These are phyloP conservation scores for Drosophila nikananu DNA, from an alignment of 1,140 invertebrate species.

Conservation along the genomic window DNA sequence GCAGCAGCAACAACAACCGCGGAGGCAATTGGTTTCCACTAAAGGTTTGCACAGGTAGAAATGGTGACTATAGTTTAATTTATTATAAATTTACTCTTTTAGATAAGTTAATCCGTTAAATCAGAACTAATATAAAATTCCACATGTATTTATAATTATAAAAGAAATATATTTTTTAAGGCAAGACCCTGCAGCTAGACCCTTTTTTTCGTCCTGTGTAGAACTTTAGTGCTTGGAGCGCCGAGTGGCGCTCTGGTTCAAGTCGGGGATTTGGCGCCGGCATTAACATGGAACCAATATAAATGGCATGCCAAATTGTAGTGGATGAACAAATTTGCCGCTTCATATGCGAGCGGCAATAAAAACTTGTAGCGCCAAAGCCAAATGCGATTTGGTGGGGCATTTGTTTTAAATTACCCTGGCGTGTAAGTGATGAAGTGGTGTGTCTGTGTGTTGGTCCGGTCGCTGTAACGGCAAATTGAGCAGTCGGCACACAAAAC, in stretches of 20 bases:
- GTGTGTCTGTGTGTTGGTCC: slow-evolving; percentile 32
- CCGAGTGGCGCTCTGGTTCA: slow-evolving; percentile 46
- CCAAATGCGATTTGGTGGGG: slow-evolving; percentile 74
- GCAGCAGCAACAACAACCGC: slow-evolving; percentile 21
- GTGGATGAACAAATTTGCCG: slow-evolving; percentile 77
- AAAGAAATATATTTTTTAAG: not conserved
- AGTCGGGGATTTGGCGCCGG: slow-evolving; percentile 64
- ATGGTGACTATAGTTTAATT: not conserved
- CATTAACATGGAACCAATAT: slow-evolving; percentile 82
- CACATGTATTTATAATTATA: not conserved
- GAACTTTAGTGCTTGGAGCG: slow-evolving; percentile 5
- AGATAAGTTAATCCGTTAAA: not conserved
- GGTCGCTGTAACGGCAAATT: slow-evolving; percentile 62
- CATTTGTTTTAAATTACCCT: slow-evolving; percentile 82
- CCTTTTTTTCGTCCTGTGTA: slow-evolving; percentile 11
- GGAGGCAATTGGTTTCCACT: slow-evolving; percentile 11
- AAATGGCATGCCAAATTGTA: slow-evolving; percentile 83
- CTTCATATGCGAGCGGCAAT: slow-evolving; percentile 65
- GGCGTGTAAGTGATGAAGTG: slow-evolving; percentile 76
- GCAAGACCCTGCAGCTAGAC: not conserved
- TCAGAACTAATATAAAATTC: not conserved
- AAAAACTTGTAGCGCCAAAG: slow-evolving; percentile 68
- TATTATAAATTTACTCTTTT: not conserved
- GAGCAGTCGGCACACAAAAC: slow-evolving; percentile 51
- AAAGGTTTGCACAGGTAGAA: slow-evolving; percentile 16